Evolutionary conservation across 2,888 invertebrate species (phyloP), one percentile per base, ranked within the genome.

Genomic region (Trichogramma evanescens): DNA sequence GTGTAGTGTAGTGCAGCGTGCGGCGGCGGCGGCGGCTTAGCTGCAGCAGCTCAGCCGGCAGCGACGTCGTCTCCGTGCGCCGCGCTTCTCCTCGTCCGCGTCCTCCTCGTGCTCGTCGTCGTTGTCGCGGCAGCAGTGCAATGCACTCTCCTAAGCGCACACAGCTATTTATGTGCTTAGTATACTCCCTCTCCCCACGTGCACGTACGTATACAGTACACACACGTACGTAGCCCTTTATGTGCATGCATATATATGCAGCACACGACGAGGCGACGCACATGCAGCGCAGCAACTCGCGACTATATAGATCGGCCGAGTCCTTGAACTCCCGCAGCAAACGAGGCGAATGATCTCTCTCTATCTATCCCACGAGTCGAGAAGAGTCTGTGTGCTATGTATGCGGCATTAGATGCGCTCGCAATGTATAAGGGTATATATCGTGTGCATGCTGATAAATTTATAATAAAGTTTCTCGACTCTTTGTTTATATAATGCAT

Each of bases 61-160:
- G 59, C 63, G 62, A 59, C 60, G 63, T 55, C 26, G 26, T 26
- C 26, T 26, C 70, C 70, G 76, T 75, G 77, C 77, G 76, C 75
- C 75, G 76, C 73, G 75, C 77, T 72, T 74, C 74, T 74, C 73
- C 72, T 72, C 68, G 58, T 63, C 58, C 63, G 61, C 51, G 44
- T 57, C 44, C 62, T 64, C 64, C 60, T 63, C 60, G 63, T 61
- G 54, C 72, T 72, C 68, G 58, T 63, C 67, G 66, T 61, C 63
- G 64, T 58, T 62, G 62, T 58, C 60, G 63, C 56, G 26, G 26
- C 26, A 26, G 26, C 70, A 70, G 77, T 75, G 77, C 77, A 76
- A 76, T 76, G 76, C 73, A 75, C 77, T 72, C 75, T 74, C 74
- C 73, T 72, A 66, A 62, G 54, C 62, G 44, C 58, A 13, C 38